Conservation (phyloP, 2,113 vertebrate genomes). For the Brachypodius melanocephalos region DNA sequence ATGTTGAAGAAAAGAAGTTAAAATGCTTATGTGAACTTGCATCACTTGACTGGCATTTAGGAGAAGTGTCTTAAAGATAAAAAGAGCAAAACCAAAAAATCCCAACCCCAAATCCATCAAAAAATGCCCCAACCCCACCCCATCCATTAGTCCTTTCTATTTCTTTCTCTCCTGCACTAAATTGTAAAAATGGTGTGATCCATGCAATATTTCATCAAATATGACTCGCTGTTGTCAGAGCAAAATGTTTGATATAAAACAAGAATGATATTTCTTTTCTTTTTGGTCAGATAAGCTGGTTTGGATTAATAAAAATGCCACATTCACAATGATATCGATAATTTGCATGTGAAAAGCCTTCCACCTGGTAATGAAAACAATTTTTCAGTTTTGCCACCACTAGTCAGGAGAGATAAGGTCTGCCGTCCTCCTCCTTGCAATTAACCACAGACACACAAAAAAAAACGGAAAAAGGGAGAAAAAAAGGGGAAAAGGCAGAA, state of each 20-base stretch:
- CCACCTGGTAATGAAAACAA: conserved; percentile 47
- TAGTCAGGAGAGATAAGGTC: conserved; percentile 40
- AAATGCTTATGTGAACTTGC: neutral
- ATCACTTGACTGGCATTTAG: conserved; percentile 8
- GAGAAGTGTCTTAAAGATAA: neutral
- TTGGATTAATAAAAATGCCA: conserved; percentile 57
- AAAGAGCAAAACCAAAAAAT: neutral
- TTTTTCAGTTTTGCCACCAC: conserved; percentile 54
- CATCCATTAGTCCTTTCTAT: neutral
- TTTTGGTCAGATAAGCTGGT: neutral
- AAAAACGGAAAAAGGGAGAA: neutral
- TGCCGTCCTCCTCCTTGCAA: conserved; percentile 25
- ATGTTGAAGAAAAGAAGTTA: conserved; percentile 25
- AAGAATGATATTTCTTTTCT: conserved; percentile 5
- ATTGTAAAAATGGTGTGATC: neutral
- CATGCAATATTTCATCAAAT: neutral
- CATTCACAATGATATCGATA: conserved; percentile 54
- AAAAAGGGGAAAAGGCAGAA: neutral
- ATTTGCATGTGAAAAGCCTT: conserved; percentile 61
- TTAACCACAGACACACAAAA: neutral
- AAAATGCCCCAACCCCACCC: neutral
- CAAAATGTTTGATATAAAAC: conserved; percentile 3
- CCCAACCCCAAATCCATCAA: neutral
- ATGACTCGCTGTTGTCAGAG: neutral
- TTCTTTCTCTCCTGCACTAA: neutral